These are phyloP conservation scores for Pedionomus torquatus DNA, from an alignment of 2,113 vertebrate genomes.

Conservation along the genomic window DNA sequence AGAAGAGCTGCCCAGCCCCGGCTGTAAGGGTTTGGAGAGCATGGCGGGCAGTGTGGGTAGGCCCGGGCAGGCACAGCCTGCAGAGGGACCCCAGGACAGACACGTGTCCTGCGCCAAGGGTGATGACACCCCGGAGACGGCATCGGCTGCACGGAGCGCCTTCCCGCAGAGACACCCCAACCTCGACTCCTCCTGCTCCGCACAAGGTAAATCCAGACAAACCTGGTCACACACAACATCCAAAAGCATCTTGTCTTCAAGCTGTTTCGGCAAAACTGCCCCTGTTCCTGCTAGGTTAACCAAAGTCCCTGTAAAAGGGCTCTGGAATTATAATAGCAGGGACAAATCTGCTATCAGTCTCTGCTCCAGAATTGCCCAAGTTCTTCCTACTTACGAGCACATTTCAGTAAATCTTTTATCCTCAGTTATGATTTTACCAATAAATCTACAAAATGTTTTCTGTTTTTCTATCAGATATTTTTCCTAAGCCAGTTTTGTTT, in stretches of 20 bases:
- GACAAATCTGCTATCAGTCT: background rate
- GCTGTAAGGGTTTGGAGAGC: background rate
- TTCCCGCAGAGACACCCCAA: background rate
- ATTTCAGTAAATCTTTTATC: background rate
- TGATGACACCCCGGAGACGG: rapidly evolving
- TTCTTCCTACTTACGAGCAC: background rate
- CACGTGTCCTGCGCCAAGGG: rapidly evolving
- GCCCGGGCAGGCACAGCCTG: background rate
- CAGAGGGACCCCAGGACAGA: background rate
- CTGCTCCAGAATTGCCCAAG: background rate
- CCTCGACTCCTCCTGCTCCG: background rate
- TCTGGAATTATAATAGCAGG: rapidly evolving
- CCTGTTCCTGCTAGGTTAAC: background rate
- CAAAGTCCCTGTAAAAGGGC: background rate
- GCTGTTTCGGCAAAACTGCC: background rate
- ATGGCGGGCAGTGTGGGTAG: background rate
- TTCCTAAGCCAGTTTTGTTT: background rate
- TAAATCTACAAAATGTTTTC: background rate
- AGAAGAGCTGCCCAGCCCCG: background rate
- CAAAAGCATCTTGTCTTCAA: background rate
- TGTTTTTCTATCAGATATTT: background rate
- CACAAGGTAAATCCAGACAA: conserved; percentile 40
- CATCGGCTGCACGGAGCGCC: background rate
- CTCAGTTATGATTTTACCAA: background rate
- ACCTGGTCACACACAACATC: too few relatives aligned